Evolutionary conservation across 1,140 invertebrate genomes (phyloP).

Genomic region (Luehdorfia chinensis): DNA sequence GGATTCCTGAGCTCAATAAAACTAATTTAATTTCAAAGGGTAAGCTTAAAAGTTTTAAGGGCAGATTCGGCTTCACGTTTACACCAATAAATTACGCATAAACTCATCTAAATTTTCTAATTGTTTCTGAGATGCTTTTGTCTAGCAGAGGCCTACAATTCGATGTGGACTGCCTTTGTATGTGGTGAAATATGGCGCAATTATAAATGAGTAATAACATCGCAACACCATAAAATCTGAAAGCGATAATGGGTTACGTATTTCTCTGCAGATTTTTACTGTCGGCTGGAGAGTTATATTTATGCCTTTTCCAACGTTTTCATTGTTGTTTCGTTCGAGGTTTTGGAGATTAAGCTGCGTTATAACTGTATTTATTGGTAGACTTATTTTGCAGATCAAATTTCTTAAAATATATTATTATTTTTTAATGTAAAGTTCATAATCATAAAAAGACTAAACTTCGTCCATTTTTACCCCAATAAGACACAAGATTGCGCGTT

Average conservation of each 20-base stretch:
- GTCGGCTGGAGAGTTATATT: not conserved
- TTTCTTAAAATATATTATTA: too few relatives aligned
- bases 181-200: conserved; percentile 30
- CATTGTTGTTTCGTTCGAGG: too few relatives aligned
- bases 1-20: conserved; percentile 5
- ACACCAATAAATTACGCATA: conserved; percentile 28
- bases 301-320: not conserved
- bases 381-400: too few relatives aligned
- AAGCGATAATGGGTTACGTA: conserved; percentile 5
- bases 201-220: conserved; percentile 33
- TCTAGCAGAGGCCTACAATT: conserved; percentile 22
- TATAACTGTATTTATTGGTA: too few relatives aligned
- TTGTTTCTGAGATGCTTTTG: conserved; percentile 28
- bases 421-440: too few relatives aligned
- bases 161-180: conserved; percentile 20
- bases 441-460: too few relatives aligned
- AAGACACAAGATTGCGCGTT: too few relatives aligned
- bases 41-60: conserved; percentile 10
- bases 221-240: not conserved
- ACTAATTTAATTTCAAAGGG: conserved; percentile 16
- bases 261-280: conserved; percentile 1
- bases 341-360: too few relatives aligned
- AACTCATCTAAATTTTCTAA: conserved; percentile 36
- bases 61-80: conserved; percentile 1
- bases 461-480: too few relatives aligned